Conservation (phyloP, 1,140 invertebrate genomes). For the Neodiprion virginianus region DNA sequence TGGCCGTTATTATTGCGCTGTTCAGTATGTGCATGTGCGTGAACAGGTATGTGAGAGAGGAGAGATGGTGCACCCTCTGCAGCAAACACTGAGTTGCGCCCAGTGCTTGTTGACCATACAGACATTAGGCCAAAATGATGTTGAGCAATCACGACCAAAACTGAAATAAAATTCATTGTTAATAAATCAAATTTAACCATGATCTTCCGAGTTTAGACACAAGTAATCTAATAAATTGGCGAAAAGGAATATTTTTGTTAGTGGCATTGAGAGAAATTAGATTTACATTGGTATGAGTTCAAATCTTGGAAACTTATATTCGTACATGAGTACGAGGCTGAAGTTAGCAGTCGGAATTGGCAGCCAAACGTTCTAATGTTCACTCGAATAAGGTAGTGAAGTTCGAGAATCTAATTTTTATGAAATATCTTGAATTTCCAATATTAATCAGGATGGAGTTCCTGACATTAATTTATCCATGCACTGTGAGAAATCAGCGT, state of each 20-base stretch:
- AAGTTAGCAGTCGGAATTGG: background rate
- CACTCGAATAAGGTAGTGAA: no score
- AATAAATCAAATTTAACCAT: background rate
- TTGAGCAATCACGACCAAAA: constrained; percentile 32
- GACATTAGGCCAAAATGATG: constrained; percentile 53
- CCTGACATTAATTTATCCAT: no score
- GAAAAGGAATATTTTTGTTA: background rate
- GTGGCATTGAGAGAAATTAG: background rate
- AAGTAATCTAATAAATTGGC: background rate
- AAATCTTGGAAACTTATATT: background rate
- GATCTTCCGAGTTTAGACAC: background rate
- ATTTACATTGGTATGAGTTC: background rate
- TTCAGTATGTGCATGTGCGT: constrained; percentile 49
- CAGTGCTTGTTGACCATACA: constrained; percentile 61
- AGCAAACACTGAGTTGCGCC: constrained; percentile 57
- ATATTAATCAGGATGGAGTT: no score
- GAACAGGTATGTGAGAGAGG: constrained; percentile 47
- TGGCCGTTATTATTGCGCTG: constrained; percentile 52
- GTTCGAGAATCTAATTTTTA: no score
- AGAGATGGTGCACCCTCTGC: constrained; percentile 47
- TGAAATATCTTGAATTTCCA: background rate
- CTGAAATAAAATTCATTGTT: constrained; percentile 28
- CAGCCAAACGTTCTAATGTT: no score
- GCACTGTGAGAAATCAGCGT: no score
- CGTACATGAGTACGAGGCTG: background rate